These are phyloP conservation scores for Syrrhaptes paradoxus DNA, from an alignment of 2,113 vertebrate genomes.

Conservation along the genomic window DNA sequence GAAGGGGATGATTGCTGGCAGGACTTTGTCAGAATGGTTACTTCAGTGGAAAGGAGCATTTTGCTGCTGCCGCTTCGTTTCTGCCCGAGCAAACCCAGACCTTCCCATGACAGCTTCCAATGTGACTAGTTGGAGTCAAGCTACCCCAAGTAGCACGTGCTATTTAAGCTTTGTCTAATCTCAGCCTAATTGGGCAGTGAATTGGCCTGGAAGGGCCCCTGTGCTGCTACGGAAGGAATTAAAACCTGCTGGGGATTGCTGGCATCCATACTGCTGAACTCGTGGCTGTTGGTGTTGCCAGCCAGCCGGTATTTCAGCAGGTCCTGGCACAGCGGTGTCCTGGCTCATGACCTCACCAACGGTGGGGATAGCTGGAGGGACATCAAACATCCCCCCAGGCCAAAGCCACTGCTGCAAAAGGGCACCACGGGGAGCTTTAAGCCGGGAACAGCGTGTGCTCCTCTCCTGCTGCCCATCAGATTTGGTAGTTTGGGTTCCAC, in stretches of 20 bases:
- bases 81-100: rapidly evolving
- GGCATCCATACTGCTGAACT: neutral
- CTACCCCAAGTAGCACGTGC: neutral
- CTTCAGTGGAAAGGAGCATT: neutral
- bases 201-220: neutral
- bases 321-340: neutral
- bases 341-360: rapidly evolving
- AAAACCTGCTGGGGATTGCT: neutral
- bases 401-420: rapidly evolving
- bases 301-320: neutral
- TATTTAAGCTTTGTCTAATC: neutral
- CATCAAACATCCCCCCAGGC: neutral
- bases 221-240: neutral
- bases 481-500: rapidly evolving
- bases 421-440: neutral
- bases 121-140: neutral
- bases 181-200: neutral
- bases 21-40: neutral
- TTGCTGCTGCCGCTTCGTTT: neutral
- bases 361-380: neutral
- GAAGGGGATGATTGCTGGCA: neutral
- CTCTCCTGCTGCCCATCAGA: neutral
- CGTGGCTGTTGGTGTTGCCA: neutral
- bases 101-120: neutral
- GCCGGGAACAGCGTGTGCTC: neutral